These are phyloP conservation scores for Enteromius anoplus DNA, from an alignment of 2,797 vertebrate genomes.

Conservation along the genomic window DNA sequence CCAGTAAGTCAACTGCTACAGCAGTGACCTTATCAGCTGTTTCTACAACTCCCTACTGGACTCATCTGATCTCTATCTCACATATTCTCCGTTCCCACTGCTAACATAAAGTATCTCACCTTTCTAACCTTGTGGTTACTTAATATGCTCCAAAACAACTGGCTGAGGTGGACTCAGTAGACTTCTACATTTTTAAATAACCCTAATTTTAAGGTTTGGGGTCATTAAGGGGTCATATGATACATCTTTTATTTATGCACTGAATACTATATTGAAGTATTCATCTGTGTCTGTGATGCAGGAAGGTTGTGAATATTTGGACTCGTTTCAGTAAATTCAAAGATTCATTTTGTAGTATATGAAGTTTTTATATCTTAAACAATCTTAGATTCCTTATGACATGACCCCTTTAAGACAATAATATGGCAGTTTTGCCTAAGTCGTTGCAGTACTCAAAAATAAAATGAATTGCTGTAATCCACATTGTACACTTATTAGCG, in stretches of 20 bases:
- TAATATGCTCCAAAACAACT: neutral
- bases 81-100: constrained; percentile 5
- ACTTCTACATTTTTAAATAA: constrained; percentile 6
- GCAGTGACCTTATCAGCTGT: constrained; percentile 44
- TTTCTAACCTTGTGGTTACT: constrained; percentile 13
- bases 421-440: neutral
- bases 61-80: constrained; percentile 33
- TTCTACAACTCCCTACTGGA: constrained; percentile 36
- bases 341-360: neutral
- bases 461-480: constrained; percentile 6
- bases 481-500: neutral
- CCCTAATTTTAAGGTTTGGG: neutral
- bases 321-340: neutral
- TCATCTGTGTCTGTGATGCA: neutral
- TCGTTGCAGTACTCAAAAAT: neutral
- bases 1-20: constrained; percentile 66
- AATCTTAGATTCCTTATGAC: neutral
- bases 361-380: neutral
- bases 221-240: neutral
- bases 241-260: neutral
- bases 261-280: neutral
- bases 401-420: constrained; percentile 6
- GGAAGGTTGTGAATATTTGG: neutral
- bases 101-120: constrained; percentile 13
- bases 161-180: neutral